A percentile compares a stretch with the other conserved stretches of the same genome.
Evolutionary conservation across 2,888 invertebrate genomes (phyloP).

Genomic region (Phania funesta): DNA sequence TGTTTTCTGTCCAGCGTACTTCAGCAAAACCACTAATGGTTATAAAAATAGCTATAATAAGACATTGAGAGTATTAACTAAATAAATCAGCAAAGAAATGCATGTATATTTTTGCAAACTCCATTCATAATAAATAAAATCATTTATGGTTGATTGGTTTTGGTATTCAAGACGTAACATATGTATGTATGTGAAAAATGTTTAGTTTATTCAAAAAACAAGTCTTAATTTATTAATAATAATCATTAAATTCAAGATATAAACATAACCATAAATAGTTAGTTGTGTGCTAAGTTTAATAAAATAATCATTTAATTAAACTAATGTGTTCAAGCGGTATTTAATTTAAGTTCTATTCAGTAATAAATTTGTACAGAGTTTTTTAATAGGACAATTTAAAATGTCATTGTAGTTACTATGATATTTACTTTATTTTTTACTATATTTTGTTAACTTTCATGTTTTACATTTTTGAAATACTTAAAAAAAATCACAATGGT

Average conservation of each 20-base stretch:
- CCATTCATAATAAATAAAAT: not conserved
- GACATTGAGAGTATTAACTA: not conserved
- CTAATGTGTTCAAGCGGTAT: too few species aligned
- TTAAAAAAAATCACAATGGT: too few species aligned
- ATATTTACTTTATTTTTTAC: too few species aligned
- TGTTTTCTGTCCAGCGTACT: slow-evolving; percentile 78
- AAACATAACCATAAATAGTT: not conserved
- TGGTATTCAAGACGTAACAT: not conserved
- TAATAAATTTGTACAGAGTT: too few species aligned
- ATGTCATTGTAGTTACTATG: too few species aligned
- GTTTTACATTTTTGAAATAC: too few species aligned
- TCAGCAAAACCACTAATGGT: slow-evolving; percentile 78
- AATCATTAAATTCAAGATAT: not conserved
- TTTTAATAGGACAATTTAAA: too few species aligned
- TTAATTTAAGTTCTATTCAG: too few species aligned
- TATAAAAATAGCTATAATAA: slow-evolving; percentile 75
- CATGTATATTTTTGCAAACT: not conserved
- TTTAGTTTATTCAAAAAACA: slow-evolving; percentile 14
- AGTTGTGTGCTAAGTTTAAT: too few species aligned
- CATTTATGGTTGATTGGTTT: slow-evolving; percentile 13
- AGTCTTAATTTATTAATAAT: slow-evolving; percentile 34
- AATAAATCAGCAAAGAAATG: not conserved
- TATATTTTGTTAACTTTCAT: too few species aligned
- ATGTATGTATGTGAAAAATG: not conserved
- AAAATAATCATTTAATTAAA: too few species aligned